These are phyloP conservation scores for Lepidothrix coronata DNA, from an alignment of 2,113 vertebrate species.

Conservation along the genomic window DNA sequence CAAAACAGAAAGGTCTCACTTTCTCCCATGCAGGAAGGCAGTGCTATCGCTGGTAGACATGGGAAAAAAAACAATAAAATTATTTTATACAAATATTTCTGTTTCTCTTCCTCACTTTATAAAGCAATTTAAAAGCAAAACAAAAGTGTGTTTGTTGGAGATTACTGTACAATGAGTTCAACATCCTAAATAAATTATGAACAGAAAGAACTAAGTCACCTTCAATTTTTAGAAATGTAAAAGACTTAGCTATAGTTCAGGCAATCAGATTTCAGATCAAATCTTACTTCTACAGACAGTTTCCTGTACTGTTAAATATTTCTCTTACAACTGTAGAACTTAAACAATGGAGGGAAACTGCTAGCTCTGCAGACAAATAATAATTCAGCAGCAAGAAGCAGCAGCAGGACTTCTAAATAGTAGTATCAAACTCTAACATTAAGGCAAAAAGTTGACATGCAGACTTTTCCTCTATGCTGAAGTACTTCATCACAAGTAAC, in stretches of 20 bases:
- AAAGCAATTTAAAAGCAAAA: not conserved
- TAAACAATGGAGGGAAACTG: constrained; percentile 36
- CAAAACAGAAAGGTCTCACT: not conserved
- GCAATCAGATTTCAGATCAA: not conserved
- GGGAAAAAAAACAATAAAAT: not conserved
- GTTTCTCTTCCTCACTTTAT: not conserved
- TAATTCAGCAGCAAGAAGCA: not conserved
- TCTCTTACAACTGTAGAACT: not conserved
- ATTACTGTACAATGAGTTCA: not conserved
- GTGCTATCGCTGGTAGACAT: not conserved
- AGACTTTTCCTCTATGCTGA: not conserved
- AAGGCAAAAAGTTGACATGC: not conserved
- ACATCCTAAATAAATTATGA: not conserved
- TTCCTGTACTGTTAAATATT: constrained; percentile 30
- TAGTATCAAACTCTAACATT: not conserved
- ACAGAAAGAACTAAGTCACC: not conserved
- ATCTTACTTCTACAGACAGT: constrained; percentile 9
- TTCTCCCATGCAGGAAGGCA: not conserved
- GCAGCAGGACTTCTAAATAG: not conserved
- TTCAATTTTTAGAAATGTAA: not conserved
- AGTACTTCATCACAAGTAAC: not conserved
- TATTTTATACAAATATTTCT: not conserved
- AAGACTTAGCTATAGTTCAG: not conserved
- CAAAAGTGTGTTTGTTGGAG: not conserved
- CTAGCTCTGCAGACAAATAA: not conserved